These are phyloP conservation scores for Microtus oregoni DNA, from an alignment of 2,113 vertebrate species.

Conservation along the genomic window DNA sequence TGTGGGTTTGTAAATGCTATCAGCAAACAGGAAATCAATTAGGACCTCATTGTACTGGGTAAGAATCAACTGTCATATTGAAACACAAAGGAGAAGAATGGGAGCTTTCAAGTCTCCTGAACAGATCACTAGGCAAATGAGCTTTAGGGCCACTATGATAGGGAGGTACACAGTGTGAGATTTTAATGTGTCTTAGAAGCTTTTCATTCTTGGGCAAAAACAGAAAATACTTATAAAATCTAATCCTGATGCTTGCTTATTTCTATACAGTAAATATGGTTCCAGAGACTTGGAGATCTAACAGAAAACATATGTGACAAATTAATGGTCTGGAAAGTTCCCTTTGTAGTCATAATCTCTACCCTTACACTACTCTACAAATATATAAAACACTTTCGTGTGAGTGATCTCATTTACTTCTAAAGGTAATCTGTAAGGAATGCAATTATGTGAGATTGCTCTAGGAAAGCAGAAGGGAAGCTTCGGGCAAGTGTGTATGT, in stretches of 20 bases:
- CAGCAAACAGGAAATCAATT: neutral
- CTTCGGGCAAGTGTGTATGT: neutral
- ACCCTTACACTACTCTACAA: neutral
- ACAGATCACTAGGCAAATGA: neutral
- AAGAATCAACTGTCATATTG: neutral
- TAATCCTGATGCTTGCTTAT: neutral
- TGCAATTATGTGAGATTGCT: neutral
- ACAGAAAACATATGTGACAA: neutral
- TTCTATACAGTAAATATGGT: neutral
- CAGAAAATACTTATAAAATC: neutral
- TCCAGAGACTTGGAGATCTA: neutral
- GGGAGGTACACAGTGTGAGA: neutral
- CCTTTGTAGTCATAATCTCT: neutral
- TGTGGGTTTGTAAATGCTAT: neutral
- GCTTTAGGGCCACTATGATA: neutral
- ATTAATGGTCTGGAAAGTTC: neutral
- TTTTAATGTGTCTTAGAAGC: neutral
- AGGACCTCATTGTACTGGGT: neutral
- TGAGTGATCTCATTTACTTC: slow-evolving; percentile 6
- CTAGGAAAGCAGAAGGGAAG: neutral
- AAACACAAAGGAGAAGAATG: slow-evolving; percentile 17
- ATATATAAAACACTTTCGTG: neutral
- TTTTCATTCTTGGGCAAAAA: neutral
- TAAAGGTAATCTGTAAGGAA: neutral
- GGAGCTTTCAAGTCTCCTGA: neutral